A percentile compares a stretch with the other conserved stretches of the same genome.
Evolutionary conservation across 2,797 vertebrate species (phyloP).

Genomic region (Sebastes oblongus): DNA sequence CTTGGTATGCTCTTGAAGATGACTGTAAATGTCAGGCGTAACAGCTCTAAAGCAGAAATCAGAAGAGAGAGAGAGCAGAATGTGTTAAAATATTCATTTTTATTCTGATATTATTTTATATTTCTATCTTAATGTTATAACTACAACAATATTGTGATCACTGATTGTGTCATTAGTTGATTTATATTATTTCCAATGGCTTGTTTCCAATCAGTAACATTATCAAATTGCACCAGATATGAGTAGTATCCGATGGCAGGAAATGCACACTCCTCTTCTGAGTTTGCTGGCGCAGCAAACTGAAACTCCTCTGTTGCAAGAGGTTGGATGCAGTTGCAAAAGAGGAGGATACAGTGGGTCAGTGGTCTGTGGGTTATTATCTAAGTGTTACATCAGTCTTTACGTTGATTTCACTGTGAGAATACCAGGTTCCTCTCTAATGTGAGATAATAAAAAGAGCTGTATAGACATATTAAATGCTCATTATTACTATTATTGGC

Average conservation of each 20-base stretch:
- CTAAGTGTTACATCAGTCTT: constrained; percentile 49
- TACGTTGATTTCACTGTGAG: neutral
- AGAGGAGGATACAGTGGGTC: constrained; percentile 53
- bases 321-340: constrained; percentile 69
- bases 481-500: neutral
- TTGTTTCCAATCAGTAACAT: neutral
- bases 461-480: neutral
- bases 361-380: constrained; percentile 36
- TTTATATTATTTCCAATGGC: neutral
- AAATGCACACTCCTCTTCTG: constrained; percentile 48
- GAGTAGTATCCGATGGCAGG: constrained; percentile 36
- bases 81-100: constrained; percentile 27
- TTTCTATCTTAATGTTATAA: neutral
- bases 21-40: constrained; percentile 83
- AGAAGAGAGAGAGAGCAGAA: constrained; percentile 24
- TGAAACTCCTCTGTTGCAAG: constrained; percentile 75
- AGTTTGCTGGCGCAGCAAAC: constrained; percentile 76
- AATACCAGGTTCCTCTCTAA: neutral
- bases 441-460: neutral
- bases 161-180: neutral
- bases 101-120: constrained; percentile 3
- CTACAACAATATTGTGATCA: neutral
- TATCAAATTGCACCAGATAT: neutral
- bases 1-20: constrained; percentile 74
- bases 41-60: constrained; percentile 74